Base-by-base conservation (phyloP, 2,113 vertebrate species). In the Mastomys natalensis region DNA sequence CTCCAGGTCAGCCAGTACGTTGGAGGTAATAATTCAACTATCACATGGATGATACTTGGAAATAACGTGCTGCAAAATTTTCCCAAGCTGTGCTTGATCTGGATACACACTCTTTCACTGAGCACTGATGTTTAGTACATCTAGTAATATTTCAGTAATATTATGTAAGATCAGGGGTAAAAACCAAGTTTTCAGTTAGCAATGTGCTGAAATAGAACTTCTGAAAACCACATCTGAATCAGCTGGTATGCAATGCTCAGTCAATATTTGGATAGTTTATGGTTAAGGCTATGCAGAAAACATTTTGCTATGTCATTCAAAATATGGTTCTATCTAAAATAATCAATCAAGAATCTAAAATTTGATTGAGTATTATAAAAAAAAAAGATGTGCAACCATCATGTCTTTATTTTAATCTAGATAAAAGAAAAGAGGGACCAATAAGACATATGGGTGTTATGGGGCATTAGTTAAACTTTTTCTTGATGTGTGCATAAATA, bases 1-100 rank as follows among this genome's bases (percentile, higher is more conserved):
- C 89, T 96, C 66, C 34, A 95, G 31, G 93, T 96, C 88, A 93
- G 80, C 58, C 78, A 90, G 80, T 85, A 60, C 91, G 93, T 85
- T 95, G 78, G 76, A 94, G 93, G 76, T 88, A 95, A 78, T 81
- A 97, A 97, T 86, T 97, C 97, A 98, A 97, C 96, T 95, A 97
- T 98, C 95, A 97, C 93, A 97, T 96, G 0, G 13, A 62, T 89
- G 92, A 84, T 92, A 81, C 81, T 96, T 94, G 55, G 43, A 94
- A 94, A 91, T 89, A 70, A 70, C 15, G 95, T 93, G 43, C 92
- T 95, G 11, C 84, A 87, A 87, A 97, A 48, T 40, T 96, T 95
- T 97, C 96, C 91, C 89, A 53, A 70, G 51, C 68, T 97, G 45
- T 93, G 29, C 81, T 92, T 95, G 77, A 21, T 96, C 97, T 97